Evolutionary conservation across 2,113 vertebrate genomes (phyloP).

Genomic region (Apeltes quadracus): DNA sequence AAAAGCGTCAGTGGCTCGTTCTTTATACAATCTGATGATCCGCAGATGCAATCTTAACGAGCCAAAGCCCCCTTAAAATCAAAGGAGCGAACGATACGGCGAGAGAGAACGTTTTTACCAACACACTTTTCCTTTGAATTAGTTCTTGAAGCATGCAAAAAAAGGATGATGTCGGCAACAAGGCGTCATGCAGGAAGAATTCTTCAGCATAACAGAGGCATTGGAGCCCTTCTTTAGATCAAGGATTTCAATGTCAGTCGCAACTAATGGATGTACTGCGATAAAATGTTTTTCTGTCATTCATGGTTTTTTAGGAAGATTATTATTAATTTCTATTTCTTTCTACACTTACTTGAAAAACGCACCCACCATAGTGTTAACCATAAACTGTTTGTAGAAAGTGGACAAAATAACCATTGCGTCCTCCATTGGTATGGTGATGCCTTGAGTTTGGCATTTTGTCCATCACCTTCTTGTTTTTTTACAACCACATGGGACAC

Average conservation of each 20-base stretch:
- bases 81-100: conserved; percentile 39
- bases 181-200: conserved; percentile 1
- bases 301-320: background rate
- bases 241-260: background rate
- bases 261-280: background rate
- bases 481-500: background rate
- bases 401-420: background rate
- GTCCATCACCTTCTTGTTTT: background rate
- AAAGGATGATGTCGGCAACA: background rate
- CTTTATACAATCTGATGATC: conserved; percentile 42
- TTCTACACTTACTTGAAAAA: background rate
- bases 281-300: too few species aligned
- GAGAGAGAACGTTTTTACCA: conserved; percentile 46
- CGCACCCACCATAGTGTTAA: background rate
- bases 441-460: background rate
- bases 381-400: background rate
- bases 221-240: background rate
- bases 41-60: conserved; percentile 50
- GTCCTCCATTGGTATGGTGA: background rate
- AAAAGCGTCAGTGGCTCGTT: conserved; percentile 47
- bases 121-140: conserved; percentile 41
- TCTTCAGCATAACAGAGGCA: background rate
- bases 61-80: conserved; percentile 16
- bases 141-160: conserved; percentile 19
- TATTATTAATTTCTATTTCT: too few species aligned